Conservation (phyloP, 2,888 invertebrate species). For the Pachydiplax longipennis region DNA sequence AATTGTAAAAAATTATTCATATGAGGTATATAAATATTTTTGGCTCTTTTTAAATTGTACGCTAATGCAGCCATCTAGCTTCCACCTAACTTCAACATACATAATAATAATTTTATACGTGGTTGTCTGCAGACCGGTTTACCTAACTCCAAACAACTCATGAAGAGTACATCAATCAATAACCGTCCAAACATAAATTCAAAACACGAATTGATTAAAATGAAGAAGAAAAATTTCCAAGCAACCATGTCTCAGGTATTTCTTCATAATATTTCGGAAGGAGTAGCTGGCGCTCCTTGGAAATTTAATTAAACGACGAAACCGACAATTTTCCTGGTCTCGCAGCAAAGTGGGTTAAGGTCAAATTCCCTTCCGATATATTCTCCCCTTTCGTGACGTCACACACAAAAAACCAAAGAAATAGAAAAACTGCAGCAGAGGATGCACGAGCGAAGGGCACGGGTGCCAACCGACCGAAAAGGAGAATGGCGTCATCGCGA, state of each 20-base stretch:
- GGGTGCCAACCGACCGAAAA: background rate
- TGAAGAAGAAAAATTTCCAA: too few species aligned
- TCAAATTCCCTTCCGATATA: background rate
- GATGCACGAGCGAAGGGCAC: background rate
- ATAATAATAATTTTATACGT: too few species aligned
- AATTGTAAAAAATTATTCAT: too few species aligned
- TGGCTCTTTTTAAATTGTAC: too few species aligned
- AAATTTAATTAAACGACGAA: background rate
- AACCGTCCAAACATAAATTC: too few species aligned
- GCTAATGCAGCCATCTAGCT: too few species aligned
- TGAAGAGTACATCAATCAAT: too few species aligned
- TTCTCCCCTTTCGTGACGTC: background rate
- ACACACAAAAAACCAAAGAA: background rate
- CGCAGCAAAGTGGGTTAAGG: background rate
- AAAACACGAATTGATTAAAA: too few species aligned
- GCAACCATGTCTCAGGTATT: background rate
- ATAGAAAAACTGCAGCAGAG: background rate
- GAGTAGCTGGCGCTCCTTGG: background rate
- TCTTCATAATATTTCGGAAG: background rate
- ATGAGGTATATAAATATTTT: too few species aligned
- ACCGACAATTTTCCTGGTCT: background rate
- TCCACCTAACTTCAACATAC: too few species aligned
- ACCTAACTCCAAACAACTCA: too few species aligned
- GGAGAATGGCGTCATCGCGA: background rate
- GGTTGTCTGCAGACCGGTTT: too few species aligned